These are phyloP conservation scores for Drosophila formosana DNA, from an alignment of 2,888 invertebrate genomes.

Conservation along the genomic window DNA sequence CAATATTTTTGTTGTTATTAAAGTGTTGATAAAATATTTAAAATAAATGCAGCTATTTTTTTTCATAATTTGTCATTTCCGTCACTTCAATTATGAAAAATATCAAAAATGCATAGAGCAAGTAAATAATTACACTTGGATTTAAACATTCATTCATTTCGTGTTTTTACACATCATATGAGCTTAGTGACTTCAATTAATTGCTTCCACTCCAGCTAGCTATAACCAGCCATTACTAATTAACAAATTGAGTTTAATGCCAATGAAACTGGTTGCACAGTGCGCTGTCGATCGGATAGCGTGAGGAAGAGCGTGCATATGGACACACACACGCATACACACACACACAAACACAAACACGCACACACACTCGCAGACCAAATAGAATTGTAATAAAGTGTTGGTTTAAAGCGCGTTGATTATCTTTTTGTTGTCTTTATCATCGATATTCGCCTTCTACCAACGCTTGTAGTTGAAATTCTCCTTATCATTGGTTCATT, in stretches of 20 bases:
- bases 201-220: not conserved
- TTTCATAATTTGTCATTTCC: too few species aligned
- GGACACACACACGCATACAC: not conserved
- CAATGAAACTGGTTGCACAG: slow-evolving; percentile 10
- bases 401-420: slow-evolving; percentile 39
- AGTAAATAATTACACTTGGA: not conserved
- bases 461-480: not conserved
- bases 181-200: slow-evolving; percentile 1
- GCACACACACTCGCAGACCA: not conserved
- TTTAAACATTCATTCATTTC: not conserved
- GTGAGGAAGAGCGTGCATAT: not conserved
- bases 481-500: slow-evolving; percentile 38
- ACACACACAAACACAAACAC: slow-evolving; percentile 4
- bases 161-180: not conserved
- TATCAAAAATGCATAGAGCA: not conserved
- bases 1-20: not conserved
- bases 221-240: slow-evolving; percentile 1
- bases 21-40: not conserved
- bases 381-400: slow-evolving; percentile 13
- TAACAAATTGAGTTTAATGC: slow-evolving; percentile 7
- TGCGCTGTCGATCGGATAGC: not conserved
- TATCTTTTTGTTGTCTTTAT: slow-evolving; percentile 55
- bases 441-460: slow-evolving; percentile 53
- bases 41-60: too few species aligned
- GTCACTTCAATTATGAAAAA: not conserved